These are phyloP conservation scores for Musca vetustissima DNA, from an alignment of 1,140 invertebrate species.

Conservation along the genomic window DNA sequence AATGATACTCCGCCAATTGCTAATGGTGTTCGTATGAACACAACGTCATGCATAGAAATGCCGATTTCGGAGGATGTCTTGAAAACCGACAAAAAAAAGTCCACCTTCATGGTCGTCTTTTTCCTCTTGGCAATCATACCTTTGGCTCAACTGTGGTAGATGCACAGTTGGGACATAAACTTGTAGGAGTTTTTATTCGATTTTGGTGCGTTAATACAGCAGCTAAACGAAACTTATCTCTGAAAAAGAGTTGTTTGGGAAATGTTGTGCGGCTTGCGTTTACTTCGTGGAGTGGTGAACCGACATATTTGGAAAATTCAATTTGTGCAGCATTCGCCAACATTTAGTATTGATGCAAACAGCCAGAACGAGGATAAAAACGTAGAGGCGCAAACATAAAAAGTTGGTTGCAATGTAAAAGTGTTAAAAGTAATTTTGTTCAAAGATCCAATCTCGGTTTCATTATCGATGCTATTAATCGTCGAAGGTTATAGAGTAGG, in stretches of 20 bases:
- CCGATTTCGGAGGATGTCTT: no score
- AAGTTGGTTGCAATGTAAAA: neutral
- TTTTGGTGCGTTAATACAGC: conserved; percentile 5
- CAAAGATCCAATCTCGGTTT: conserved; percentile 5
- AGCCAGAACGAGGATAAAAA: neutral
- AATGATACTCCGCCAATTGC: conserved; percentile 14
- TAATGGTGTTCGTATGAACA: neutral
- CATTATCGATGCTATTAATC: conserved; percentile 18
- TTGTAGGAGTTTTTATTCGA: conserved; percentile 13
- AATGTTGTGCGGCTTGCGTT: conserved; percentile 2
- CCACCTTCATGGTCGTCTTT: no score
- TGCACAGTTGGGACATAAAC: neutral
- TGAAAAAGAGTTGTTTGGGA: neutral
- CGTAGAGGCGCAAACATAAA: neutral
- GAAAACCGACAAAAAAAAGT: no score
- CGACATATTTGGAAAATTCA: conserved; percentile 11
- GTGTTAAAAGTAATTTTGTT: conserved; percentile 23
- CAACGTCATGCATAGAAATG: no score
- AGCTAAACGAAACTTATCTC: no score
- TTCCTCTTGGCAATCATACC: no score
- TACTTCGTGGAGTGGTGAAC: no score
- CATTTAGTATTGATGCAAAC: neutral
- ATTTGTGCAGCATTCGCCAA: conserved; percentile 6
- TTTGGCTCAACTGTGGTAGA: no score
- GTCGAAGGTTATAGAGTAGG: neutral